Evolutionary conservation across 2,888 invertebrate species (phyloP).

Genomic region (Stegophylla sp.): DNA sequence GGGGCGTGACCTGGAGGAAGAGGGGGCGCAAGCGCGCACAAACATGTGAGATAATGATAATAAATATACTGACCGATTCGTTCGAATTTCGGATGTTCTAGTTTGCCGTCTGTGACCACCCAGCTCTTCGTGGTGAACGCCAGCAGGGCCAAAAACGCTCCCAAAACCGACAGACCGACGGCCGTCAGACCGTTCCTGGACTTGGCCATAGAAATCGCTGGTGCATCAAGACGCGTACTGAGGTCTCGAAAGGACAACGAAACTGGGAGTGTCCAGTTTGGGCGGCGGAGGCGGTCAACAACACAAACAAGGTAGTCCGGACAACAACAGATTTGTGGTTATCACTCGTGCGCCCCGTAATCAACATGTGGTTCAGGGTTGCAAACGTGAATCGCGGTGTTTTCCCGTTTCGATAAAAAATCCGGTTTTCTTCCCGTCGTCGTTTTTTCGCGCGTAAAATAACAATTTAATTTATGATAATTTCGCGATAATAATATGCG

Average conservation of each 20-base stretch:
- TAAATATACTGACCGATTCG: slow-evolving; percentile 74
- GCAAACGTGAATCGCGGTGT: slow-evolving; percentile 49
- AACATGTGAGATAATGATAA: too few species aligned
- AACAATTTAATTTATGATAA: neutral
- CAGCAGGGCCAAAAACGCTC: slow-evolving; percentile 77
- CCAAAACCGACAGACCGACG: slow-evolving; percentile 71
- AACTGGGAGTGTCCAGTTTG: slow-evolving; percentile 45
- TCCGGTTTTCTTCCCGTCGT: slow-evolving; percentile 19
- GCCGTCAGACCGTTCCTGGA: slow-evolving; percentile 74
- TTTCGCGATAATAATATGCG: slow-evolving; percentile 28
- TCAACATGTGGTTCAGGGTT: slow-evolving; percentile 57
- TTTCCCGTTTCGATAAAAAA: slow-evolving; percentile 27
- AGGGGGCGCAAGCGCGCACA: neutral
- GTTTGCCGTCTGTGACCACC: slow-evolving; percentile 82
- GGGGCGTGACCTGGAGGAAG: slow-evolving; percentile 31
- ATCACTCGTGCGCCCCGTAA: slow-evolving; percentile 35
- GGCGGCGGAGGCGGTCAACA: slow-evolving; percentile 5
- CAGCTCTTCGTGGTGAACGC: slow-evolving; percentile 88
- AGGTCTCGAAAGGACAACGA: slow-evolving; percentile 31
- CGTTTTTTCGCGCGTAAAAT: slow-evolving; percentile 1
- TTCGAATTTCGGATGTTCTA: slow-evolving; percentile 79
- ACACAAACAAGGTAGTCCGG: slow-evolving; percentile 18
- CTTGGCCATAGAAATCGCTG: slow-evolving; percentile 66
- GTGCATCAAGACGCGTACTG: slow-evolving; percentile 34
- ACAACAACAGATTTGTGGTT: slow-evolving; percentile 22